Evolutionary conservation across 2,888 invertebrate species (phyloP), one percentile per base, ranked within the genome.

Genomic region (Aelia acuminata): DNA sequence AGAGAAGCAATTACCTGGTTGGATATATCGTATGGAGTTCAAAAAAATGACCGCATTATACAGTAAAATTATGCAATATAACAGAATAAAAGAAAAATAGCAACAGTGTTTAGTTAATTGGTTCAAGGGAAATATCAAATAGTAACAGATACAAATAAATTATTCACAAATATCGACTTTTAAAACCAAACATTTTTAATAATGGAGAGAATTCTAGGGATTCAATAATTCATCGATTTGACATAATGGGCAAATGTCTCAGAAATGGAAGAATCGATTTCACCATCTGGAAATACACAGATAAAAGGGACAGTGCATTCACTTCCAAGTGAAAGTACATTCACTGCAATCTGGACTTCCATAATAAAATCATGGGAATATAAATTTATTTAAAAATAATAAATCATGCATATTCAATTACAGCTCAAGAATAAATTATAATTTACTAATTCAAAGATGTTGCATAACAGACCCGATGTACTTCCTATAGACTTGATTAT

Each of bases 261-360:
- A 26, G 57, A 53, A 53, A 11, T 10, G 63, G 18, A 7, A 70
- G 63, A 70, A 31, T 70, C 18, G 63, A 70, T 70, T 70, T 35
- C 63, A 70, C 63, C 26, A 20, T 35, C 31, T 70, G 63, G 35
- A 70, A 70, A 70, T 35, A 31, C 20, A 70, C 63, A 18, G 31
- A 70, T 70, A 31, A 70, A 57, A 70, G 31, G 63, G 20, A 0
- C 63, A 70, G 31, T 70, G 63, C 63, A 70, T 70, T 70, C 63
- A 70, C 63, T 57, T 57, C 11, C 3, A 70, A 70, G 63, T 70
- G 63, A 70, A 70, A 70, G 63, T 35, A 70, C 63, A 31, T 70
- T 70, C 63, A 7, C 63, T 35, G 63, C 63, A 35, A 7, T 20
- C 63, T 35, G 63, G 35, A 70, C 35, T 70, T 15, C 18, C 26